Base-by-base conservation (phyloP, 2,113 vertebrate species). In the Phoenicopterus ruber region DNA sequence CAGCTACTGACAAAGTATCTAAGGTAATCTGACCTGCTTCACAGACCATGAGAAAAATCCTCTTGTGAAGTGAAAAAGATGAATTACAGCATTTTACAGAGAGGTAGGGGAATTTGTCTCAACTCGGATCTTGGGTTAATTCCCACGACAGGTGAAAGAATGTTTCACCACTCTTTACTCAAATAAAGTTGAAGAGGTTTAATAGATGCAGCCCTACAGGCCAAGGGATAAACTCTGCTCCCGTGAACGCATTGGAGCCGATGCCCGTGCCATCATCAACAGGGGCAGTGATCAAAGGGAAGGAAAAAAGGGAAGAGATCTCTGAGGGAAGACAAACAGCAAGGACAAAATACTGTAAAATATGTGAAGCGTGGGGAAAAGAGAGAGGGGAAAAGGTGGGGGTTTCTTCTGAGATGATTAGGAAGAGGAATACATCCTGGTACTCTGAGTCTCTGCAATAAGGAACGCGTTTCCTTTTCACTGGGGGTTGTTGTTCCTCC, bases 11-110 rank as follows among this genome's bases (percentile, higher is more conserved):
- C 86, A 93, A 89, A 91, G 69, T 84, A 91, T 76, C 93, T 94
- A 89, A 93, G 84, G 86, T 92, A 95, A 93, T 87, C 91, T 94
- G 86, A 96, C 94, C 91, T 87, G 87, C 90, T 89, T 85, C 91
- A 72, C 69, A 79, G 89, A 89, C 78, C 91, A 71, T 44, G 62
- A 96, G 88, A 95, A 94, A 95, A 93, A 88, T 80, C 63, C 79
- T 91, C 62, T 69, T 57, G 74, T 73, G 72, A 96, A 90, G 62
- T 87, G 90, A 89, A 94, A 93, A 87, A 91, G 93, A 94, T 73
- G 79, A 96, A 95, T 95, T 86, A 40, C 54, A 72, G 47, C 20
- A 3, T 87, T 93, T 94, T 84, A 70, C 83, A 80, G 87, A 73
- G 84, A 90, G 36, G 88, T 77, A 36, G 46, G 78, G 55, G 71